A percentile compares a stretch with the other conserved stretches of the same genome.
Evolutionary conservation across 1,140 invertebrate species (phyloP).

Genomic region (Pseudomyrmex dendroicus): DNA sequence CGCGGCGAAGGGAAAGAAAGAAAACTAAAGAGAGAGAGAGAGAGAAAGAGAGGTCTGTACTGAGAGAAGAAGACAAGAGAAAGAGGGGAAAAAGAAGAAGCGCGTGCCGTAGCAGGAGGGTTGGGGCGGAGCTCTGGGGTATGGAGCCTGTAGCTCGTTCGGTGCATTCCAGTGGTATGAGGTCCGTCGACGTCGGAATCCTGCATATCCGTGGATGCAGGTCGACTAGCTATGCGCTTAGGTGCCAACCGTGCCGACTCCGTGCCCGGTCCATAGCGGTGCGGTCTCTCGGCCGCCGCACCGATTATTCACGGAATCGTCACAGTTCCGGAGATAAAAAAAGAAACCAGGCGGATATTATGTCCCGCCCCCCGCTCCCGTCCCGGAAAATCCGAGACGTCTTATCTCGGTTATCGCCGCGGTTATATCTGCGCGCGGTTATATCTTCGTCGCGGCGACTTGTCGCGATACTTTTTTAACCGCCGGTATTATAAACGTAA

Average conservation of each 20-base stretch:
- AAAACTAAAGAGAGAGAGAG: neutral
- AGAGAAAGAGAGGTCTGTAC: neutral
- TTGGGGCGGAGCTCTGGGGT: neutral
- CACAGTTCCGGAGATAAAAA: conserved; percentile 1
- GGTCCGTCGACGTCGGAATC: conserved; percentile 64
- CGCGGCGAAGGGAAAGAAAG: neutral
- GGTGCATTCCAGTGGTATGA: conserved; percentile 65
- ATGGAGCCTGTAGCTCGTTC: conserved; percentile 53
- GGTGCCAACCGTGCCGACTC: conserved; percentile 72
- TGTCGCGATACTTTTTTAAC: neutral
- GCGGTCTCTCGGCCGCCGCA: conserved; percentile 30
- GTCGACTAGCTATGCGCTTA: conserved; percentile 73
- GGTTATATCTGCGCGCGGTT: conserved; percentile 11
- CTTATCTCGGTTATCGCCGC: conserved; percentile 12
- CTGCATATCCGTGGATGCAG: conserved; percentile 66
- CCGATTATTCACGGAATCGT: conserved; percentile 53
- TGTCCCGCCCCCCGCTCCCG: neutral
- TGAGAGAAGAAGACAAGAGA: neutral
- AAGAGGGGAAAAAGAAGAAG: conserved; percentile 37
- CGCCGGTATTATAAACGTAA: neutral
- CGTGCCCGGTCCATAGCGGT: conserved; percentile 63
- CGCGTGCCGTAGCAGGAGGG: conserved; percentile 43
- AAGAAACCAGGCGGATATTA: conserved; percentile 19
- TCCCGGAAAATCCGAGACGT: neutral
- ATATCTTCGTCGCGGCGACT: neutral